Conservation (phyloP, 2,888 invertebrate species). For the Latheticus oryzae region DNA sequence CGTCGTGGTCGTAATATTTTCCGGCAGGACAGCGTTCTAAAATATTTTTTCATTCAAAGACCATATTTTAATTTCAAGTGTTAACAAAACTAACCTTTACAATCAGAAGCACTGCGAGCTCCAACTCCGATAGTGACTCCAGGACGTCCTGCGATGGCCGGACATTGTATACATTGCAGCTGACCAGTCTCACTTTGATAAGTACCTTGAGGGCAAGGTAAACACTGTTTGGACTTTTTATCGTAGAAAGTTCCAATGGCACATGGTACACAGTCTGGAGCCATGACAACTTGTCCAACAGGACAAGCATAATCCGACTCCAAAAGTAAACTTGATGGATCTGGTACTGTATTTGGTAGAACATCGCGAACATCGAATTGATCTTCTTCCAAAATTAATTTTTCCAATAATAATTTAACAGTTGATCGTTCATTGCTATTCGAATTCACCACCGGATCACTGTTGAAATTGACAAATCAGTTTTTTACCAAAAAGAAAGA, state of each 20-base stretch:
- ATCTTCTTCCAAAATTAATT: conserved; percentile 91
- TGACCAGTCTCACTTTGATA: conserved; percentile 96
- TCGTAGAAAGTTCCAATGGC: conserved; percentile 91
- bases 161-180: conserved; percentile 88
- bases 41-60: too few species aligned
- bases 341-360: conserved; percentile 93
- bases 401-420: conserved; percentile 86
- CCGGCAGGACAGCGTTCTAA: conserved; percentile 92
- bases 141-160: conserved; percentile 87
- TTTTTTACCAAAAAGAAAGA: conserved; percentile 1
- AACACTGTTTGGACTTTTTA: conserved; percentile 79
- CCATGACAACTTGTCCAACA: conserved; percentile 92
- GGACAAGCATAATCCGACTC: conserved; percentile 94
- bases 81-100: conserved; percentile 84
- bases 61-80: too few species aligned
- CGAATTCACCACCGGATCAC: conserved; percentile 89
- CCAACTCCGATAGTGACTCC: conserved; percentile 90
- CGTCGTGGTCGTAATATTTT: conserved; percentile 91
- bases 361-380: conserved; percentile 94
- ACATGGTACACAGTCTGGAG: conserved; percentile 94
- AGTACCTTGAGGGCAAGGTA: conserved; percentile 87
- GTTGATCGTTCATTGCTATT: conserved; percentile 89
- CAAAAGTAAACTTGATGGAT: conserved; percentile 88
- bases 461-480: too few species aligned
- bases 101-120: conserved; percentile 88